These are phyloP conservation scores for Periphyllus acericola DNA, from an alignment of 2,888 invertebrate genomes.

Conservation along the genomic window DNA sequence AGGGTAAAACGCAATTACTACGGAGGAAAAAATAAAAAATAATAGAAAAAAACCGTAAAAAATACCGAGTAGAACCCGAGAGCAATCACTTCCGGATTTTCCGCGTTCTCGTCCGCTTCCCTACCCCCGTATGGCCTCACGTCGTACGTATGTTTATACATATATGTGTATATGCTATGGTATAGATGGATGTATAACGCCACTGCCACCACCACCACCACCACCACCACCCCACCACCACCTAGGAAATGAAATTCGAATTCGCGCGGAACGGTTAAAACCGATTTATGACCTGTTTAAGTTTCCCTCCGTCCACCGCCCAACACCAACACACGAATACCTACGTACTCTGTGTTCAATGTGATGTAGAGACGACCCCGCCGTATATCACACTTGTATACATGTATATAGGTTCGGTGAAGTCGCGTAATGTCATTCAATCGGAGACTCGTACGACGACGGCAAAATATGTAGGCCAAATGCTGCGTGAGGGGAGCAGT, in stretches of 20 bases:
- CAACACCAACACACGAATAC: not conserved
- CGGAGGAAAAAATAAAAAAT: slow-evolving; percentile 8
- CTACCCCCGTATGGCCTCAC: too few species aligned
- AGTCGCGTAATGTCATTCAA: not conserved
- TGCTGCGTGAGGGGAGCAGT: not conserved
- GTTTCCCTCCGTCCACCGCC: not conserved
- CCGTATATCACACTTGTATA: too few species aligned
- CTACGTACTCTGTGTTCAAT: not conserved
- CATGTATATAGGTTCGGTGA: not conserved
- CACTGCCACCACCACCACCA: too few species aligned
- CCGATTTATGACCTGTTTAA: slow-evolving; percentile 10
- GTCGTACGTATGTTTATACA: not conserved
- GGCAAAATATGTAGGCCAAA: not conserved
- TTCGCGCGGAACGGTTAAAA: not conserved
- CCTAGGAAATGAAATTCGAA: not conserved
- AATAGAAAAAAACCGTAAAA: not conserved
- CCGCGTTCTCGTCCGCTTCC: not conserved
- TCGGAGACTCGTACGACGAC: not conserved
- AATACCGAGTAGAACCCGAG: not conserved
- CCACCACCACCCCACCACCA: not conserved
- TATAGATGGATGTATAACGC: not conserved
- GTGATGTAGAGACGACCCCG: too few species aligned
- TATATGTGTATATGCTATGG: not conserved
- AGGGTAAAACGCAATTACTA: slow-evolving; percentile 8
- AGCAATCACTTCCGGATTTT: slow-evolving; percentile 47